Evolutionary conservation across 30 jellyfish, hydroid and myxozoan genomes (phyloP), one percentile per base, ranked within the genome.

Genomic region (Thelohanellus kitauei): DNA sequence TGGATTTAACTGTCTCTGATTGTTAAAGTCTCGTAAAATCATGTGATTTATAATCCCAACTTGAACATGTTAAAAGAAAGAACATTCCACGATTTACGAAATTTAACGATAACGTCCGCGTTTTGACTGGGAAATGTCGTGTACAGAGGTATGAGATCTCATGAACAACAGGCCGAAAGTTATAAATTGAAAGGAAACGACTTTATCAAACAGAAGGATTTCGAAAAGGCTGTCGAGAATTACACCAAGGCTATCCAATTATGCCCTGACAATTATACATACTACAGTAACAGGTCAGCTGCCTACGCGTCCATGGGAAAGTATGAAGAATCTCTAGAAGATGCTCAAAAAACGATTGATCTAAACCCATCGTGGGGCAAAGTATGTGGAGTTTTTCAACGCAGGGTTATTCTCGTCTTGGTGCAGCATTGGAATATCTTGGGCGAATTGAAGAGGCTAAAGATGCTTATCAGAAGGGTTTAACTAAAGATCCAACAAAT

Each of bases 231-330:
- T n/a, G 47, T 65, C 14, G 41, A 44, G 13, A 44, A 51, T 42
- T 80, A 80, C 48, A 49, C 90, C 0, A 58, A 64, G 35, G 98
- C 98, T 9, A 80, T 80, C 5, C 69, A 80, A 38, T 66, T 80
- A n/a, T 73, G 63, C 35, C 64, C 84, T 14, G 51, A 47, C 22
- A 64, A 80, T 40, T 86, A 80, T 65, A 88, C 65, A 17, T 54
- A 64, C 18, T 80, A 57, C 60, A 80, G 98, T 44, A 80, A 80
- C 58, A 57, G 98, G 31, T 80, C 98, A 13, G 98, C 98, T 16
- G 98, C 98, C 6, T 80, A 51, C 49, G 98, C 98, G 14, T 62
- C 66, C 40, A 59, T 53, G 44, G 87, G 64, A 13, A 64, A 55
- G n/a, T 65, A 51, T 38, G 38, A 57, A 0, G 67, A 80, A 22